Evolutionary conservation across 2,888 invertebrate genomes (phyloP), one percentile per base, ranked within the genome.

Genomic region (Drosophila dives): DNA sequence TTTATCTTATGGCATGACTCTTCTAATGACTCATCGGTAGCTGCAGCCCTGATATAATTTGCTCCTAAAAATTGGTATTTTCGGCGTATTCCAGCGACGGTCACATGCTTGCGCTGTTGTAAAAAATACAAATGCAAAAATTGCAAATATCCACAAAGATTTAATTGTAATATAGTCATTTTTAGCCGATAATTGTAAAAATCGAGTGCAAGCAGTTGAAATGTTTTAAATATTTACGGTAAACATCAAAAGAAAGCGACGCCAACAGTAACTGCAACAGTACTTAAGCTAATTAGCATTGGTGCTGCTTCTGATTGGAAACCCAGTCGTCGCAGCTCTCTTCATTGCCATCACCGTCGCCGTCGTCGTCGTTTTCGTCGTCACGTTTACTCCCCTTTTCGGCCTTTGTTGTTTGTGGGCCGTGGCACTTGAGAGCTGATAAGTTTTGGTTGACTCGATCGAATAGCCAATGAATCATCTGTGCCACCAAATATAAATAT

Each of bases 311-410:
- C 75, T 75, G 78, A 78, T 78, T 78, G 72, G 77, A 72, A 29
- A 49, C 64, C 49, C 54, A 48, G 34, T 54, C 56, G 61, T 45
- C 56, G 58, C 40, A 55, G 76, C 49, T 48, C 32, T 50, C 59
- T 55, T 61, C 64, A 63, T 58, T 53, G 70, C 29, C 34, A 54
- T 64, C 64, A 63, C 51, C 34, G 56, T 64, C 64, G 70, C 77
- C 75, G 85, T 83, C 75, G 45, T 64, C 61, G 64, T 49, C 34
- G 56, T 64, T 29, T 29, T 29, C 64, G 70, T 79, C 72, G 85
- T 83, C 77, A 85, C 77, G 83, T 85, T 85, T 77, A 84, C 83
- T 84, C 83, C 83, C 85, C 83, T 83, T 84, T 84, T 82, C 75
- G 51, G 77, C 68, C 81, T 80, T 80, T 86, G 83, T 83, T 81